Evolutionary conservation across 2,113 vertebrate species (phyloP), one percentile per base, ranked within the genome.

Genomic region (Chlorodrepanis virens): DNA sequence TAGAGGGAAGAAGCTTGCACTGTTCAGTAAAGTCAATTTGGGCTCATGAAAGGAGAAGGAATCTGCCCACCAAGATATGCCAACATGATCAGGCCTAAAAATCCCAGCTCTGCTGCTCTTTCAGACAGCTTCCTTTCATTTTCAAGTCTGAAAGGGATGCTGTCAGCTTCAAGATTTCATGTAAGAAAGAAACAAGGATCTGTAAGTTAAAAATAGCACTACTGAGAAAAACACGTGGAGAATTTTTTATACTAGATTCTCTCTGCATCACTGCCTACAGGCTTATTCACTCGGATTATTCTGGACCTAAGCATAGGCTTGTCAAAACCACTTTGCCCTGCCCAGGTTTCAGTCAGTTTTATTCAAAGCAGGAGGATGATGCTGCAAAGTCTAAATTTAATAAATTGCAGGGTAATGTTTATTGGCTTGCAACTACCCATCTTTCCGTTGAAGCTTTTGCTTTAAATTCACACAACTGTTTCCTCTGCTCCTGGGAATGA

Each of bases 301-400:
- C 80, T 31, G 37, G 65, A 68, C 8, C 19, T 16, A 40, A 59
- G 77, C 90, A 94, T 2, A 89, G 64, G 85, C 92, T 87, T 92
- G 88, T 93, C 94, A 89, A 90, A 93, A 89, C 53, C 90, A 90
- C 86, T 95, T 60, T 53, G 60, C 74, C 77, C 76, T 92, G 65
- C 93, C 68, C 85, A 95, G 79, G 52, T 83, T 96, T 89, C 90
- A 95, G 80, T 57, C 79, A 59, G 68, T 70, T 94, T 89, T 75
- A 89, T 61, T 94, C 84, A 85, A 3, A 54, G 93, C 83, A 72
- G 92, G 15, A 96, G 49, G 65, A 96, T 96, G 93, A 96, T 92
- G 76, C 93, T 95, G 94, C 92, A 94, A 92, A 95, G 14, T 78
- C 83, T 89, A 65, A 63, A 92, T 74, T 83, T 77, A 93, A 96